These are phyloP conservation scores for Drosophila limbata DNA, from an alignment of 2,888 invertebrate species.

Conservation along the genomic window DNA sequence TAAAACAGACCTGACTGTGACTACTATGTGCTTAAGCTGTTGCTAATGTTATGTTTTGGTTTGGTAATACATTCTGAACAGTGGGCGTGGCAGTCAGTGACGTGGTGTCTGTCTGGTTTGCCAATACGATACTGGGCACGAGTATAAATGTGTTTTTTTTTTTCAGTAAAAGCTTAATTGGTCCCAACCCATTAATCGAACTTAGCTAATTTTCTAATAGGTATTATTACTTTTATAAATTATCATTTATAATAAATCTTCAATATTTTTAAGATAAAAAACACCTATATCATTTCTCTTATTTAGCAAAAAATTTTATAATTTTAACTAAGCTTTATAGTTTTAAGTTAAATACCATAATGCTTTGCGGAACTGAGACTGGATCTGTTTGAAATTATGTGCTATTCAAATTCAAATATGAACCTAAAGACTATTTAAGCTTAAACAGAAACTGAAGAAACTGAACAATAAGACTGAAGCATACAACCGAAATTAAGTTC, in stretches of 20 bases:
- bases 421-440: not conserved
- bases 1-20: slow-evolving; percentile 20
- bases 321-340: not conserved
- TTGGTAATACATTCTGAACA: slow-evolving; percentile 6
- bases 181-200: not conserved
- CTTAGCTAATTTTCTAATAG: not conserved
- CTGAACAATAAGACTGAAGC: not conserved
- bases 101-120: slow-evolving; percentile 27
- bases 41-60: slow-evolving; percentile 11
- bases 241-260: too few relatives aligned
- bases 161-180: not conserved
- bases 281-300: too few relatives aligned
- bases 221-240: too few relatives aligned
- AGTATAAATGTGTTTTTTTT: not conserved
- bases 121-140: not conserved
- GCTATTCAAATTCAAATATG: not conserved
- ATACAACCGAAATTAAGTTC: too few relatives aligned
- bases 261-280: too few relatives aligned
- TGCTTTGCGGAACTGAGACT: not conserved
- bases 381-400: not conserved
- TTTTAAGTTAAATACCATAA: not conserved
- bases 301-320: not conserved
- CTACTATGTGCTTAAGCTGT: slow-evolving; percentile 19
- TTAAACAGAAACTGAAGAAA: not conserved
- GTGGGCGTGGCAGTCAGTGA: slow-evolving; percentile 37